phyloP scores from a whole-genome alignment of 2,888 invertebrate species.

The Entomobrya proxima region DNA sequence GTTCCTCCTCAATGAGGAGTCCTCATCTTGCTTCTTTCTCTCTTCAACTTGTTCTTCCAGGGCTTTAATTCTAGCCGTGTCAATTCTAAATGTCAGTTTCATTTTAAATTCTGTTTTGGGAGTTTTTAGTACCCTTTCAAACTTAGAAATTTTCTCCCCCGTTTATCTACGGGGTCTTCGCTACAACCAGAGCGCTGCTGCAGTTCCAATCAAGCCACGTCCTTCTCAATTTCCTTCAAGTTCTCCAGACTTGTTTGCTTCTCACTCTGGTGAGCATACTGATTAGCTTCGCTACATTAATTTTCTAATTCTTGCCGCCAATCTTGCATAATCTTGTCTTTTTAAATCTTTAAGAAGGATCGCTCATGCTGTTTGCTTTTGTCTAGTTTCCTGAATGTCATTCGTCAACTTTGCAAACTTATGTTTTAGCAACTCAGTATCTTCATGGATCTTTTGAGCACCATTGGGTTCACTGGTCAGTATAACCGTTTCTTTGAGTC shows the following conservation, averaged over 20 bases:
- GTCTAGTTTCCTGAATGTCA: constrained; percentile 88
- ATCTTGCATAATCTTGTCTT: constrained; percentile 84
- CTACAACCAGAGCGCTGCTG: constrained; percentile 92
- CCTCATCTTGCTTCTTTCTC: constrained; percentile 37
- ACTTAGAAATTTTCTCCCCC: too few relatives aligned
- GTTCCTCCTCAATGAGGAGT: too few relatives aligned
- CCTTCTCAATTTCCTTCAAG: constrained; percentile 88
- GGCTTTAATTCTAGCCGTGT: constrained; percentile 53
- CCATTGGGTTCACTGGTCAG: constrained; percentile 94
- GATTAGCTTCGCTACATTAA: constrained; percentile 82
- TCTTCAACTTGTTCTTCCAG: constrained; percentile 58
- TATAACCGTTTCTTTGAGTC: constrained; percentile 93
- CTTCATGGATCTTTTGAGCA: constrained; percentile 92
- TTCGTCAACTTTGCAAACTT: constrained; percentile 92
- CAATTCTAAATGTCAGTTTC: constrained; percentile 49
- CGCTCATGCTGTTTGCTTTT: constrained; percentile 84
- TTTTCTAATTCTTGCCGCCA: constrained; percentile 94
- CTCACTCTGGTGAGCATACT: constrained; percentile 91
- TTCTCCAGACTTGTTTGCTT: constrained; percentile 93
- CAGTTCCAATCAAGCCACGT: constrained; percentile 88
- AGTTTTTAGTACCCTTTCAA: too few relatives aligned
- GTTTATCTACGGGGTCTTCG: constrained; percentile 78
- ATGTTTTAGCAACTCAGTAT: constrained; percentile 90
- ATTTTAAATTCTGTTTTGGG: constrained; percentile 19
- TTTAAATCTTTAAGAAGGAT: constrained; percentile 91